These are phyloP conservation scores for Ips nitidus DNA, from an alignment of 1,140 invertebrate genomes.

Conservation along the genomic window DNA sequence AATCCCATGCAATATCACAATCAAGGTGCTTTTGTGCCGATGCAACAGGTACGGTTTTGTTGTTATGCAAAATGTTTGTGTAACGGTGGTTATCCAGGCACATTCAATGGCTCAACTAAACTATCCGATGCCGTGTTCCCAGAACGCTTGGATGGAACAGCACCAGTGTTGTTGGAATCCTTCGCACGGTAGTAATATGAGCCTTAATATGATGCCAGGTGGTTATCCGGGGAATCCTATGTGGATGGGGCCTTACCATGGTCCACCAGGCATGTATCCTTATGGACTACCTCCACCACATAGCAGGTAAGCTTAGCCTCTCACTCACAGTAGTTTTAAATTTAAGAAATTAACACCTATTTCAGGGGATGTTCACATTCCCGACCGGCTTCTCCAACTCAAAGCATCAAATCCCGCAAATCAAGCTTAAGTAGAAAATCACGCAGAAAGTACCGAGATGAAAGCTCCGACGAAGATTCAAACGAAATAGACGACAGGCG, in stretches of 20 bases:
- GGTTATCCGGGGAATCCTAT: constrained; percentile 48
- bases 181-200: constrained; percentile 66
- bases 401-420: constrained; percentile 67
- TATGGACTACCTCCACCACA: constrained; percentile 50
- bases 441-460: constrained; percentile 48
- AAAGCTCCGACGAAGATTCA: constrained; percentile 50
- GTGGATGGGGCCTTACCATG: constrained; percentile 57
- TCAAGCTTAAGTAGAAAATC: constrained; percentile 55
- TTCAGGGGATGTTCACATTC: constrained; percentile 51
- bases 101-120: constrained; percentile 71
- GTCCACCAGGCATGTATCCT: constrained; percentile 53
- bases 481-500: constrained; percentile 51
- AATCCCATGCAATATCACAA: constrained; percentile 45
- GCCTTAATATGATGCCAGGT: constrained; percentile 59
- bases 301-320: constrained; percentile 42
- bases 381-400: constrained; percentile 67
- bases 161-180: constrained; percentile 45
- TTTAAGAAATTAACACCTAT: not conserved
- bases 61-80: not conserved
- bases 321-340: not conserved
- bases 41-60: constrained; percentile 51
- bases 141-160: constrained; percentile 52
- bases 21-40: constrained; percentile 49
- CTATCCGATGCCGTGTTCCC: constrained; percentile 59
- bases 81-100: constrained; percentile 55